Conservation (phyloP, 2,797 vertebrate species). For the Cryptoblepharus egeriae region DNA sequence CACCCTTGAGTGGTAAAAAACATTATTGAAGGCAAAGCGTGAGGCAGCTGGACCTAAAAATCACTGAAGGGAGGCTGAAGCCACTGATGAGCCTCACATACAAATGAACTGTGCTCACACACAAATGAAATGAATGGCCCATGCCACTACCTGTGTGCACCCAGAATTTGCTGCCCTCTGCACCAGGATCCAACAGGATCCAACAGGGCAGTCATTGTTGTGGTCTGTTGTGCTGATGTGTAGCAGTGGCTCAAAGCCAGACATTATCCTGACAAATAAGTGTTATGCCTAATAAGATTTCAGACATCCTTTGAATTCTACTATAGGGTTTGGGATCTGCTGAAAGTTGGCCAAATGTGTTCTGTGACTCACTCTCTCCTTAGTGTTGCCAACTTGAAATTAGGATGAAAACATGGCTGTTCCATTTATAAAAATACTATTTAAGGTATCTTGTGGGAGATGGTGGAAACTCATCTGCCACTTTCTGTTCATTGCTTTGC, state of each 20-base stretch:
- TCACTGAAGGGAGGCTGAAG: too few relatives aligned
- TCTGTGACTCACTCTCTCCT: neutral
- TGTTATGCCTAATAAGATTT: neutral
- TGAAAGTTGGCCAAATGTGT: neutral
- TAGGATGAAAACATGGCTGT: slow-evolving; percentile 9
- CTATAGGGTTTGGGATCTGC: neutral
- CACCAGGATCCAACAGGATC: neutral
- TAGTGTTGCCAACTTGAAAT: slow-evolving; percentile 8
- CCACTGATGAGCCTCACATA: too few relatives aligned
- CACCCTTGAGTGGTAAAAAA: too few relatives aligned
- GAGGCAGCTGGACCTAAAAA: too few relatives aligned
- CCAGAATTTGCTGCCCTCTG: too few relatives aligned
- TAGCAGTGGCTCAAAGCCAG: neutral
- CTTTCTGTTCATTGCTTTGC: slow-evolving; percentile 2
- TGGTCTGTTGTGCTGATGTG: neutral
- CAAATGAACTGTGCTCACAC: too few relatives aligned
- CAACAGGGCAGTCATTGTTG: neutral
- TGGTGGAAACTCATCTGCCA: neutral
- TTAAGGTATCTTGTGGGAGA: slow-evolving; percentile 6
- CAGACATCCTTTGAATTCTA: neutral
- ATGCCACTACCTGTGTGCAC: too few relatives aligned
- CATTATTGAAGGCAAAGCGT: too few relatives aligned
- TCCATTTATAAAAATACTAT: slow-evolving; percentile 16
- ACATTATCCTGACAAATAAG: too few relatives aligned
- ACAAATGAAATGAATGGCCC: too few relatives aligned